phyloP scores from a whole-genome alignment of 2,797 vertebrate genomes.

The Tragelaphus eurycerus region DNA sequence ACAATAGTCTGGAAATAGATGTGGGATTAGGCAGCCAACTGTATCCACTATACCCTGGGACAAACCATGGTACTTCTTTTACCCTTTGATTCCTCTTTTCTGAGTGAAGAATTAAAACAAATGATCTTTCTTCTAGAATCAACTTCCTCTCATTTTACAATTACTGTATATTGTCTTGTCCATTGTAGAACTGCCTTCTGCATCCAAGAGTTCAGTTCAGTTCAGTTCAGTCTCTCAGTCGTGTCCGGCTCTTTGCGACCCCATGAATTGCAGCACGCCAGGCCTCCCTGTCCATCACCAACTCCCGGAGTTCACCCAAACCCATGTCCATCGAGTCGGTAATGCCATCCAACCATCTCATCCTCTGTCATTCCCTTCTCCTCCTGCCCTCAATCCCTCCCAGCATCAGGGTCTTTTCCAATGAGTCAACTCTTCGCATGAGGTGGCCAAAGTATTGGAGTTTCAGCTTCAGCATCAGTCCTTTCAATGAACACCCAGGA shows the following conservation, averaged over 20 bases:
- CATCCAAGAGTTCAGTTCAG: not conserved
- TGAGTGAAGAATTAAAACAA: not conserved
- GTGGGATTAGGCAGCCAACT: not conserved
- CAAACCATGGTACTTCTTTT: not conserved
- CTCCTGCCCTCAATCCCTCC: too few relatives aligned
- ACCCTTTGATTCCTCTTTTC: not conserved
- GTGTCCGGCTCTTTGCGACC: fast-evolving
- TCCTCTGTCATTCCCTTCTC: too few relatives aligned
- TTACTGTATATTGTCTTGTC: not conserved
- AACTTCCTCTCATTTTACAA: not conserved
- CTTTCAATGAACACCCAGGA: too few relatives aligned
- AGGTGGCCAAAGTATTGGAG: too few relatives aligned
- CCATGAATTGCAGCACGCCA: too few relatives aligned
- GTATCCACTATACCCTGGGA: not conserved
- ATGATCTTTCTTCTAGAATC: constrained; percentile 6
- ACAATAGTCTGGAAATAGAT: not conserved
- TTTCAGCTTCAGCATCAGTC: too few relatives aligned
- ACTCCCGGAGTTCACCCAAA: too few relatives aligned
- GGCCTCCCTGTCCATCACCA: too few relatives aligned
- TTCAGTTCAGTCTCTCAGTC: too few relatives aligned
- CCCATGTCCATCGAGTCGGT: fast-evolving
- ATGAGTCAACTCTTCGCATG: too few relatives aligned
- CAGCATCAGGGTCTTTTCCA: too few relatives aligned
- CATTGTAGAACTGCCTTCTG: not conserved
- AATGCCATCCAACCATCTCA: too few relatives aligned